Percentiles rank a stretch among this genome's conserved stretches.
Conservation (phyloP, 2,113 vertebrate species). For the Gorilla gorilla region DNA sequence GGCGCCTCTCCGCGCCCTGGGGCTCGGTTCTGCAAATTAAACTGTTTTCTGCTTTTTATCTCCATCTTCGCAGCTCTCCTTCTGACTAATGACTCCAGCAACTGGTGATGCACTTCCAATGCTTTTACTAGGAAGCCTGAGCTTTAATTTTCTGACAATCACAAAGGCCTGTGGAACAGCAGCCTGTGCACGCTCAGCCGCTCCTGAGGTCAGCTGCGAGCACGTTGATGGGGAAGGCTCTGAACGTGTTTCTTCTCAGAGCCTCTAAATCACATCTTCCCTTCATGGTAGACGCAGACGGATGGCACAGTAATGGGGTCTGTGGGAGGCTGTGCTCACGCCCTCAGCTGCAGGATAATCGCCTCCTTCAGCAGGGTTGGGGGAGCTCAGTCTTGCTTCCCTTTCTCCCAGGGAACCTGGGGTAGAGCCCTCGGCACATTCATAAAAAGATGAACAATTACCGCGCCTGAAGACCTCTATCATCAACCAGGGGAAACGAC, state of each 20-base stretch:
- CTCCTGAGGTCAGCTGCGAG: background rate
- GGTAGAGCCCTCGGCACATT: constrained; percentile 76
- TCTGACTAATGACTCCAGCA: background rate
- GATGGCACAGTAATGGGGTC: no score
- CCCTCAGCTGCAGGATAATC: background rate
- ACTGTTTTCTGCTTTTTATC: background rate
- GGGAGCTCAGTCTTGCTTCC: no score
- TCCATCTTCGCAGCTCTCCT: background rate
- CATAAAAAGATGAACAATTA: constrained; percentile 80
- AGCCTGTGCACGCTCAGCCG: no score
- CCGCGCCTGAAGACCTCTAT: constrained; percentile 79
- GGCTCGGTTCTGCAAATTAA: constrained; percentile 10
- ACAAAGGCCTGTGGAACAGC: background rate
- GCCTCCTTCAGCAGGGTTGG: constrained; percentile 1
- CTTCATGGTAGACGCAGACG: no score
- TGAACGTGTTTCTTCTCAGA: background rate
- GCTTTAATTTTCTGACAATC: background rate
- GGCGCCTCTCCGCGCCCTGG: background rate
- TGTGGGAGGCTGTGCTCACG: no score
- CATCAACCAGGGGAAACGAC: constrained; percentile 83
- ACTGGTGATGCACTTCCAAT: background rate
- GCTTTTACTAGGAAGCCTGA: background rate
- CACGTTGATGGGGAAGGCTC: background rate
- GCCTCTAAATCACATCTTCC: no score
- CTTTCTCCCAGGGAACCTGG: constrained; percentile 68